These are phyloP conservation scores for Mechanitis mazaeus DNA, from an alignment of 2,888 invertebrate species.

Conservation along the genomic window DNA sequence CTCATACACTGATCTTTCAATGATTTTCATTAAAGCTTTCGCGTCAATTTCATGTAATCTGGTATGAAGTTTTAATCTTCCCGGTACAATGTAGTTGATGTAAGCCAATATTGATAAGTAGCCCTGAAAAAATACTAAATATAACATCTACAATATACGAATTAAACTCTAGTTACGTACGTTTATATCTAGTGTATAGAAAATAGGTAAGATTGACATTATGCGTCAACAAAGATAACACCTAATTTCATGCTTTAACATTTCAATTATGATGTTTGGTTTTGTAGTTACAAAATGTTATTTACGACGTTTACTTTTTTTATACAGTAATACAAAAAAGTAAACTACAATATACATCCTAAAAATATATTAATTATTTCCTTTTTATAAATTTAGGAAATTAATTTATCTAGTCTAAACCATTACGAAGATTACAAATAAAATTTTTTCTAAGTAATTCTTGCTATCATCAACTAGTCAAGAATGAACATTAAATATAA, in stretches of 20 bases:
- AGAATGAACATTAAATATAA: too few species aligned
- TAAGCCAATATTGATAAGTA: conserved; percentile 45
- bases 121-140: conserved; percentile 41
- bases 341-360: too few species aligned
- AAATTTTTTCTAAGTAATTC: too few species aligned
- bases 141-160: background rate
- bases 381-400: too few species aligned
- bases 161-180: background rate
- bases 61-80: conserved; percentile 44
- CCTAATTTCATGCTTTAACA: background rate
- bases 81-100: conserved; percentile 50
- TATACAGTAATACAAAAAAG: too few species aligned
- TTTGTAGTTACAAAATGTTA: too few species aligned
- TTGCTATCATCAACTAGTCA: too few species aligned
- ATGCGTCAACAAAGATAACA: conserved; percentile 5
- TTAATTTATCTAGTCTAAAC: too few species aligned
- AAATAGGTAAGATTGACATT: conserved; percentile 1
- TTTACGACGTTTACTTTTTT: too few species aligned
- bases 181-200: conserved; percentile 8
- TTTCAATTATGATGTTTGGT: background rate
- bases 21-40: conserved; percentile 30
- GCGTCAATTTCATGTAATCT: conserved; percentile 33
- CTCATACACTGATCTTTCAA: conserved; percentile 26
- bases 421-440: too few species aligned
- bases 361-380: too few species aligned